Evolutionary conservation across 2,113 vertebrate species (phyloP), one percentile per base, ranked within the genome.

Genomic region (Pangasianodon hypophthalmus): DNA sequence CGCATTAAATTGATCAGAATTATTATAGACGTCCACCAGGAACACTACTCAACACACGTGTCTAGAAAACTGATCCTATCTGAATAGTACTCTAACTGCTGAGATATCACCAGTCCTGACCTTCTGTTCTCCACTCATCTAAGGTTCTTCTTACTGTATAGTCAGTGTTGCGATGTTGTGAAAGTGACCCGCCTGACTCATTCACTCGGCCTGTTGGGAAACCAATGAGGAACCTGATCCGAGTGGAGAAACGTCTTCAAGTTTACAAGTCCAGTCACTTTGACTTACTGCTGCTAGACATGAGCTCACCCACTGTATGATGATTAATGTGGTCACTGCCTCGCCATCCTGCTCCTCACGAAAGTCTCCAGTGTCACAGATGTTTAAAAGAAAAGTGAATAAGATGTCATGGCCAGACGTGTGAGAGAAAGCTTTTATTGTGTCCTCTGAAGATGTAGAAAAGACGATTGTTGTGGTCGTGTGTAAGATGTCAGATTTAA

Each of bases 201-300:
- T 84, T 62, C 82, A 26, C 21, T 84, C 56, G 29, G 19, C 5
- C 37, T 84, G 37, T 14, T 84, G 82, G 56, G 82, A 84, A 84
- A 84, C 82, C 13, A 8, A 29, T 7, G 56, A 84, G 82, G 58
- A 84, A 46, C 82, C 56, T 16, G 37, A 83, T 32, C 19, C 1
- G 44, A 67, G 62, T 19, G 19, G 60, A 37, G 71, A 60, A 58
- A 87, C 52, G 7, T 87, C 69, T 87, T 75, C 52, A 29, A 56
- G 71, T 87, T 87, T 87, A 77, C 44, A 86, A 52, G 86, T 77
- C 69, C 86, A 77, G 86, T 87, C 50, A 41, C 32, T 77, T 50
- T 86, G 85, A 71, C 62, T 86, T 56, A 58, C 69, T 58, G 37
- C 52, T 87, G 86, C 86, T 41, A 87, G 86, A 87, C 86, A 87